Conservation (phyloP, 2,113 vertebrate species). For the Bucco capensis region DNA sequence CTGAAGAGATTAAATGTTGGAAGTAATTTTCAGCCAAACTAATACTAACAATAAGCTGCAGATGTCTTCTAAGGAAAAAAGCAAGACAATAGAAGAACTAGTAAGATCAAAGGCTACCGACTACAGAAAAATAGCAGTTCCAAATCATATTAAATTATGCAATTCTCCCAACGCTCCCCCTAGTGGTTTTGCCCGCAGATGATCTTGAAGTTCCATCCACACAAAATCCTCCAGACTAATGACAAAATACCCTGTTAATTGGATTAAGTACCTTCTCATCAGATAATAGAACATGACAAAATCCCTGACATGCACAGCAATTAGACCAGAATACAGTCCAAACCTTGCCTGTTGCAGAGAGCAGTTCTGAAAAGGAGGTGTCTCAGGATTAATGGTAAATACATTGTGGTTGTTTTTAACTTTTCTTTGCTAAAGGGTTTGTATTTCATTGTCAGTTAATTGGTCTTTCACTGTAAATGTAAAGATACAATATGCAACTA, state of each 20-base stretch:
- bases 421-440: background rate
- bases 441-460: background rate
- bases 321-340: constrained; percentile 58
- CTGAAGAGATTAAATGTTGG: constrained; percentile 25
- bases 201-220: background rate
- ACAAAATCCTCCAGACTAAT: constrained; percentile 43
- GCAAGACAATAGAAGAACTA: background rate
- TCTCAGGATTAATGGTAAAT: constrained; percentile 69
- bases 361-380: constrained; percentile 39
- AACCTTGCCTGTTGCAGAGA: constrained; percentile 29
- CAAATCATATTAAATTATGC: background rate
- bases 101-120: background rate
- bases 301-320: constrained; percentile 58
- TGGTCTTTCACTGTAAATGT: background rate
- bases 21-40: constrained; percentile 36
- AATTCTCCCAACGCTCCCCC: constrained; percentile 57
- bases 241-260: constrained; percentile 67
- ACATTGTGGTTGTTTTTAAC: background rate
- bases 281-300: constrained; percentile 69
- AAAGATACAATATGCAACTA: background rate
- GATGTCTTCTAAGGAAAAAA: background rate
- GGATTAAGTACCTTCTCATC: constrained; percentile 78
- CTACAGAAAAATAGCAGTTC: background rate
- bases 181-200: constrained; percentile 53
- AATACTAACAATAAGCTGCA: background rate